phyloP scores from a whole-genome alignment of 2,888 invertebrate species.

The Calameuta pallipes region DNA sequence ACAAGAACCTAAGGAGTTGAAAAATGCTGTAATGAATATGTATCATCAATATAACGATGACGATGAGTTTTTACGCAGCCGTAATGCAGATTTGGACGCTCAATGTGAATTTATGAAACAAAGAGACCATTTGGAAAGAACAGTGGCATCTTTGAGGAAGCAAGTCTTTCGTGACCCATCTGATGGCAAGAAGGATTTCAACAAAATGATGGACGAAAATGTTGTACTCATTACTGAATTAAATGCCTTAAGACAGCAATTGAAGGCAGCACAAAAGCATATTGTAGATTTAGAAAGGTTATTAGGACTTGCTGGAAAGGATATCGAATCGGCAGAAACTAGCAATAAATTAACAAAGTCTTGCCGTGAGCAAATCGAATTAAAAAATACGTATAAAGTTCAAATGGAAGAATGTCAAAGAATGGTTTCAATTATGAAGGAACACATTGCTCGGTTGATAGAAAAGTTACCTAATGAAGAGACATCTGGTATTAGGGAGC shows the following conservation, averaged over 20 bases:
- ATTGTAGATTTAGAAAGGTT: slow-evolving; percentile 80
- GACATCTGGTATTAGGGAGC: slow-evolving; percentile 10
- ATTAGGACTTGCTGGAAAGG: slow-evolving; percentile 73
- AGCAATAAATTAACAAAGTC: slow-evolving; percentile 74
- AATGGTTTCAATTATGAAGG: slow-evolving; percentile 65
- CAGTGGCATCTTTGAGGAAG: slow-evolving; percentile 67
- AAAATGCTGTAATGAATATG: slow-evolving; percentile 69
- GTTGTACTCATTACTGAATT: slow-evolving; percentile 81
- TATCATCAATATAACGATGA: slow-evolving; percentile 80
- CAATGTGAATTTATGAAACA: slow-evolving; percentile 83
- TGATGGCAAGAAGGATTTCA: slow-evolving; percentile 43
- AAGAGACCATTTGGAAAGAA: slow-evolving; percentile 82
- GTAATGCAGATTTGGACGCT: slow-evolving; percentile 77
- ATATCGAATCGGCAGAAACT: slow-evolving; percentile 72
- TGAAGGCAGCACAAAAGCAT: slow-evolving; percentile 75
- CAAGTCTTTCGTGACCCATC: slow-evolving; percentile 58
- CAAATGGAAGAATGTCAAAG: slow-evolving; percentile 63
- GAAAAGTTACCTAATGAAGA: slow-evolving; percentile 34
- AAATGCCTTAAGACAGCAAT: slow-evolving; percentile 77
- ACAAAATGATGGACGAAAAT: slow-evolving; percentile 76
- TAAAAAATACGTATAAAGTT: slow-evolving; percentile 69
- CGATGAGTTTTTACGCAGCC: slow-evolving; percentile 75
- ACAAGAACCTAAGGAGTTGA: slow-evolving; percentile 77
- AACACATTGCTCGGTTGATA: slow-evolving; percentile 64
- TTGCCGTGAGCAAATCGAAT: slow-evolving; percentile 72